Percentiles rank a stretch among this genome's conserved stretches.
phyloP scores from a whole-genome alignment of 2,113 vertebrate genomes.

The Nibea albiflora region DNA sequence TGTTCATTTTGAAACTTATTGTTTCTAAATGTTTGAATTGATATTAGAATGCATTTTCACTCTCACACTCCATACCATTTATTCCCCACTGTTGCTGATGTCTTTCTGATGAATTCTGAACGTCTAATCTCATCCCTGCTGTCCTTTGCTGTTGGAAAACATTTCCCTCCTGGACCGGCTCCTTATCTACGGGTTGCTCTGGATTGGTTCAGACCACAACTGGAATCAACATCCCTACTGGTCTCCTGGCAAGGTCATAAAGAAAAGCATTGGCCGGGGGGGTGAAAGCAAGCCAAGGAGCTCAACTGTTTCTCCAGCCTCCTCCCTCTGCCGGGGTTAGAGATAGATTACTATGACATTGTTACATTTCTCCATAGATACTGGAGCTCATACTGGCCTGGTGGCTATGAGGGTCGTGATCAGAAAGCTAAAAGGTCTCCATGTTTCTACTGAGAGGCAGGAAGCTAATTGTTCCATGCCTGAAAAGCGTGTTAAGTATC shows the following conservation, averaged over 20 bases:
- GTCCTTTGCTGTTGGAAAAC: constrained; percentile 29
- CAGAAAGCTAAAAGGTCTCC: constrained; percentile 22
- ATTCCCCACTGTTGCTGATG: constrained; percentile 4
- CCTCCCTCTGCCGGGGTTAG: constrained; percentile 17
- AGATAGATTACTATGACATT: constrained; percentile 54
- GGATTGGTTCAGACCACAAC: constrained; percentile 40
- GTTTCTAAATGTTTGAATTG: neutral
- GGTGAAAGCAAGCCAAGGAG: constrained; percentile 38
- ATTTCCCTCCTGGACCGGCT: constrained; percentile 18
- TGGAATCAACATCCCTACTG: constrained; percentile 38
- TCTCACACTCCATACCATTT: neutral
- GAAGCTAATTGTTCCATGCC: constrained; percentile 1
- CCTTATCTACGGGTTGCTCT: constrained; percentile 41
- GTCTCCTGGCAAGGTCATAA: constrained; percentile 57
- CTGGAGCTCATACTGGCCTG: constrained; percentile 20
- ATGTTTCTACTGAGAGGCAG: constrained; percentile 14
- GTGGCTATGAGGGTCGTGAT: constrained; percentile 18
- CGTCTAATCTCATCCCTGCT: constrained; percentile 44
- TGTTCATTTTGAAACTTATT: neutral
- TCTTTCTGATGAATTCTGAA: constrained; percentile 38
- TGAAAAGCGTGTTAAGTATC: neutral
- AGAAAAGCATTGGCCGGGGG: constrained; percentile 35
- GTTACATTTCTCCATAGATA: constrained; percentile 52
- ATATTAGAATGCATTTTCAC: neutral
- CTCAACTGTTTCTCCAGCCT: constrained; percentile 42